These are phyloP conservation scores for Oncorhynchus mykiss DNA, from an alignment of 2,113 vertebrate genomes.

Conservation along the genomic window DNA sequence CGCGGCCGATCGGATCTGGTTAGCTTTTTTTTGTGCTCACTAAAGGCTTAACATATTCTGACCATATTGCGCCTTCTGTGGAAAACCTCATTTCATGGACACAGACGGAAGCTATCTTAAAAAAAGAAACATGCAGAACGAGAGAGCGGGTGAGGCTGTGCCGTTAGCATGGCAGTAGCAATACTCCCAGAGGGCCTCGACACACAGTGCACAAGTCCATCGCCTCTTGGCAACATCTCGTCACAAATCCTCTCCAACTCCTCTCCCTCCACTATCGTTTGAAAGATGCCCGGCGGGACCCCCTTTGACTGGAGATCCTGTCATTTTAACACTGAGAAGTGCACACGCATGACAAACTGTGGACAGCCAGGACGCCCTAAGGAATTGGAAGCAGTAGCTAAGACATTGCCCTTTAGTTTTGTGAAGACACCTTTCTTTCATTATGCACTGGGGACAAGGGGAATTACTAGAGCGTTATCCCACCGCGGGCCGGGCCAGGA, in stretches of 20 bases:
- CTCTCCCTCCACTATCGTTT: slow-evolving; percentile 56
- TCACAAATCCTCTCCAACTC: slow-evolving; percentile 70
- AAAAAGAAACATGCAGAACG: slow-evolving; percentile 29
- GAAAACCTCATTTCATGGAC: slow-evolving; percentile 59
- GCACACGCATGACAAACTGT: slow-evolving; percentile 91
- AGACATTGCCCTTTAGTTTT: slow-evolving; percentile 85
- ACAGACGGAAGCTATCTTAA: slow-evolving; percentile 62
- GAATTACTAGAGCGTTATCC: slow-evolving; percentile 93
- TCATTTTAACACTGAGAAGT: slow-evolving; percentile 87
- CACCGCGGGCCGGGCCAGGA: slow-evolving; percentile 77
- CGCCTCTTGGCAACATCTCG: slow-evolving; percentile 84
- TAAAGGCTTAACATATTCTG: slow-evolving; percentile 68
- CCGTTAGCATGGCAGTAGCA: slow-evolving; percentile 71
- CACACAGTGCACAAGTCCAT: slow-evolving; percentile 66
- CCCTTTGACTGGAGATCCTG: slow-evolving; percentile 82
- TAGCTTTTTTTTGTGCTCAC: slow-evolving; percentile 54
- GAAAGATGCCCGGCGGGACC: slow-evolving; percentile 80
- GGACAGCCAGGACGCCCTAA: slow-evolving; percentile 82
- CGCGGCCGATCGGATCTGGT: slow-evolving; percentile 41
- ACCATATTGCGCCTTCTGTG: slow-evolving; percentile 67
- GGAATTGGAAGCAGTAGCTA: slow-evolving; percentile 73
- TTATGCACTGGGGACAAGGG: slow-evolving; percentile 76
- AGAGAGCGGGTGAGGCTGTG: slow-evolving; percentile 55
- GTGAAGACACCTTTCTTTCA: slow-evolving; percentile 90
- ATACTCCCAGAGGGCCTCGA: slow-evolving; percentile 75